These are phyloP conservation scores for Phrynosoma platyrhinos DNA, from an alignment of 2,113 vertebrate genomes.

Conservation along the genomic window DNA sequence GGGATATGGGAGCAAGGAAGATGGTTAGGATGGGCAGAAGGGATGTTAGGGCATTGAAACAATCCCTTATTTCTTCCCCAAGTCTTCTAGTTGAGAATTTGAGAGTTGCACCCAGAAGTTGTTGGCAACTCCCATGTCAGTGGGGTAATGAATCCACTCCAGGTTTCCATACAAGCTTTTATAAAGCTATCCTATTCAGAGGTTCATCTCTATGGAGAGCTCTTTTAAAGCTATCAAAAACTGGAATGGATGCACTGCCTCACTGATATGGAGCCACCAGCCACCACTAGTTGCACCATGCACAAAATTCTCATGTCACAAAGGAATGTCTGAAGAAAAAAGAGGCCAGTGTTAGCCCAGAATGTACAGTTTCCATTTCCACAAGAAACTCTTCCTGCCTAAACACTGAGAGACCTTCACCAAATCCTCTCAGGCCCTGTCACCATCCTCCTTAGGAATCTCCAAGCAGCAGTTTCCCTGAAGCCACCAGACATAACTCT, in stretches of 20 bases:
- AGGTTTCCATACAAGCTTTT: too few relatives aligned
- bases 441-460: not conserved
- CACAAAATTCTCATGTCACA: not conserved
- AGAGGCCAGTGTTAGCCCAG: not conserved
- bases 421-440: not conserved
- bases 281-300: not conserved
- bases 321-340: not conserved
- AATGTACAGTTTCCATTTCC: not conserved
- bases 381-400: not conserved
- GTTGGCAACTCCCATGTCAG: too few relatives aligned
- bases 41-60: not conserved
- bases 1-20: not conserved
- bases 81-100: not conserved
- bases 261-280: not conserved
- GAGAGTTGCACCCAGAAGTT: too few relatives aligned
- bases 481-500: not conserved
- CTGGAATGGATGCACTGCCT: too few relatives aligned
- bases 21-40: not conserved
- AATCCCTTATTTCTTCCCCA: not conserved
- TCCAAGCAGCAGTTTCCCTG: not conserved
- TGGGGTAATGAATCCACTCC: too few relatives aligned
- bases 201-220: too few relatives aligned
- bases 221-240: too few relatives aligned
- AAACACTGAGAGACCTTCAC: not conserved
- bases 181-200: too few relatives aligned